Percentiles rank a stretch among this genome's conserved stretches.
These are phyloP conservation scores for Eristalis tenax DNA, from an alignment of 2,888 invertebrate genomes.

Conservation along the genomic window DNA sequence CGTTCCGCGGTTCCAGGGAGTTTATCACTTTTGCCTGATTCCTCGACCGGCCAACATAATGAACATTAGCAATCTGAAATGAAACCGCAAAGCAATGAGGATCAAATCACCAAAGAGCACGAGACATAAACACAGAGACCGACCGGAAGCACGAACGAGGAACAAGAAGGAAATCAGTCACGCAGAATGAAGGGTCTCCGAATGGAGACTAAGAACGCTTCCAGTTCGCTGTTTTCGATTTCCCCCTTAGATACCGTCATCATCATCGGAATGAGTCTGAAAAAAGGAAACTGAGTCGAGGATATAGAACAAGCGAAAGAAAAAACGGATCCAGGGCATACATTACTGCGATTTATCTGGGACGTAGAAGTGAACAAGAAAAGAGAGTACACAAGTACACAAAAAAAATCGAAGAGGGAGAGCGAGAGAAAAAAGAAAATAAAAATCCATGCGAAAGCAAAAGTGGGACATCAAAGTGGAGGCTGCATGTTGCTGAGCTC, in stretches of 20 bases:
- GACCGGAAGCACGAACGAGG: constrained; percentile 25
- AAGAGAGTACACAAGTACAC: background rate
- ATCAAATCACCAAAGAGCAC: constrained; percentile 53
- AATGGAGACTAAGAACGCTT: constrained; percentile 38
- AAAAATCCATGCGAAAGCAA: background rate
- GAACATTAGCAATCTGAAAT: constrained; percentile 20
- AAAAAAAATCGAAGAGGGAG: background rate
- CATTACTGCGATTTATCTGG: constrained; percentile 65
- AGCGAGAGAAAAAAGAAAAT: background rate
- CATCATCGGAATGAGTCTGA: constrained; percentile 35
- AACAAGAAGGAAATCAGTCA: constrained; percentile 59
- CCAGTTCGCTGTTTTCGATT: constrained; percentile 53
- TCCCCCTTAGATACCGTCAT: constrained; percentile 48
- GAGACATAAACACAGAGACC: background rate
- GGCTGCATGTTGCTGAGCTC: constrained; percentile 1
- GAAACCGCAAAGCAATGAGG: constrained; percentile 8
- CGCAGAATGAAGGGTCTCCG: constrained; percentile 61
- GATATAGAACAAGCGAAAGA: background rate
- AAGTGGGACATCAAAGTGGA: constrained; percentile 34
- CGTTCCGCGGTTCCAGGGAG: background rate
- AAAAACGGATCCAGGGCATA: constrained; percentile 47
- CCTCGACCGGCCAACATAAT: constrained; percentile 38
- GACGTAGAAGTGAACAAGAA: constrained; percentile 30
- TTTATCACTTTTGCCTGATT: constrained; percentile 8
- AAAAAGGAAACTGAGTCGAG: constrained; percentile 8